Evolutionary conservation across 2,113 vertebrate genomes (phyloP), one percentile per base, ranked within the genome.

Genomic region (Phainopepla nitens): DNA sequence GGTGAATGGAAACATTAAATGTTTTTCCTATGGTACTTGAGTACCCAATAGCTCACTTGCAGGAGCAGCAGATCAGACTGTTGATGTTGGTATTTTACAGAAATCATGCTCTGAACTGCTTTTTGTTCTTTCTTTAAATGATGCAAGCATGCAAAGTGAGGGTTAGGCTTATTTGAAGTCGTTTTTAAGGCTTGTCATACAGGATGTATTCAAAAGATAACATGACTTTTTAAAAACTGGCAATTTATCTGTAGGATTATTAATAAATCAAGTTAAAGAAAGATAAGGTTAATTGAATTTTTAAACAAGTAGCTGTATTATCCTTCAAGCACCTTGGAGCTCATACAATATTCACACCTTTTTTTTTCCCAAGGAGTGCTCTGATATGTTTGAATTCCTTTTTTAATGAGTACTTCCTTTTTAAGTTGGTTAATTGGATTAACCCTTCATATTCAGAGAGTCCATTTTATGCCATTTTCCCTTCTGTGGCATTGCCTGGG

Each of bases 271-370:
- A 97, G 87, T 96, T 98, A 96, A 94, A 95, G 96, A 98, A 98
- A 96, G 95, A 97, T 98, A 97, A 98, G 92, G 96, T 98, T 98
- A 97, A 98, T 97, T 98, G 97, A 97, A 98, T 97, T 97, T 97
- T 98, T 97, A 97, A 98, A 97, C 88, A 97, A 96, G 94, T 96
- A 97, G 88, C 93, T 95, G 50, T 97, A 96, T 98, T 98, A 96
- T 97, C 97, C 97, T 98, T 98, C 92, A 97, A 96, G 91, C 93
- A 96, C 93, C 91, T 98, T 97, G 96, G 86, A 97, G 93, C 90
- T 97, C 94, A 96, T 97, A 95, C 65, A 97, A 73, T 97, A 97
- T 96, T 97, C 95, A 97, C 93, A 93, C 80, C 82, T 96, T 96
- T 96, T 96, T 96, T 68, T 82, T 86, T 85, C 10, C 57, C 65